Conservation (phyloP, 2,888 invertebrate genomes). For the Thera obeliscata region DNA sequence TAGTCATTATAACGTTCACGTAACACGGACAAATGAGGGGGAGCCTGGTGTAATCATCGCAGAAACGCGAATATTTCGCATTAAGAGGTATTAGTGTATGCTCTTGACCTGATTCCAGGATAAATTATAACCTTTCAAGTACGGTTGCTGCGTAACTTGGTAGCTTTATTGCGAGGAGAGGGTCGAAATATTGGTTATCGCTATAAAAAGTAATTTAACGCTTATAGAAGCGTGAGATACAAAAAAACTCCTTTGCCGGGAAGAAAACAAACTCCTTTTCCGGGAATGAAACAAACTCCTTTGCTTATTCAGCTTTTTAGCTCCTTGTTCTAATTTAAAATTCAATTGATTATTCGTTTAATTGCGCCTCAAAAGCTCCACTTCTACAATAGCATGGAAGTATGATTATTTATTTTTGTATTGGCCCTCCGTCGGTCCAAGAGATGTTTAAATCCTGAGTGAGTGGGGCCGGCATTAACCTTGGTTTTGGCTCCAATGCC, state of each 20-base stretch:
- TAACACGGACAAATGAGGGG: slow-evolving; percentile 52
- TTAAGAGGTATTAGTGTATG: slow-evolving; percentile 51
- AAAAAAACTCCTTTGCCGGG: background rate
- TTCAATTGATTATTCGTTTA: too few relatives aligned
- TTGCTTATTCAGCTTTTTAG: too few relatives aligned
- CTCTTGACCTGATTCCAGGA: slow-evolving; percentile 57
- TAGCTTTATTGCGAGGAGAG: slow-evolving; percentile 35
- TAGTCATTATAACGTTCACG: slow-evolving; percentile 36
- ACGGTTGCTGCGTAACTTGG: slow-evolving; percentile 39
- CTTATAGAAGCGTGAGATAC: slow-evolving; percentile 11
- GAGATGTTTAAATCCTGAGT: slow-evolving; percentile 40
- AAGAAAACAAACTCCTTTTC: background rate
- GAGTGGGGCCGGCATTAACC: slow-evolving; percentile 35
- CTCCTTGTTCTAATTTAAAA: too few relatives aligned
- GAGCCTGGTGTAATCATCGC: slow-evolving; percentile 45
- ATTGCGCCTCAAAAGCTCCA: background rate
- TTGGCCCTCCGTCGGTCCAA: slow-evolving; percentile 17
- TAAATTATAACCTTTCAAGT: slow-evolving; percentile 55
- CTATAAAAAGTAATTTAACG: slow-evolving; percentile 5
- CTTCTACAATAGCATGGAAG: slow-evolving; percentile 4
- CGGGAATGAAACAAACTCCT: background rate
- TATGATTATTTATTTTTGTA: slow-evolving; percentile 13
- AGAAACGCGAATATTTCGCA: slow-evolving; percentile 45
- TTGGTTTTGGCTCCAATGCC: slow-evolving; percentile 33
- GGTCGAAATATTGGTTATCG: slow-evolving; percentile 35